Percentiles rank a stretch among this genome's conserved stretches.
phyloP scores from a whole-genome alignment of 64 coral and sea anemone species.

The Dendrophyllia cribrosa region DNA sequence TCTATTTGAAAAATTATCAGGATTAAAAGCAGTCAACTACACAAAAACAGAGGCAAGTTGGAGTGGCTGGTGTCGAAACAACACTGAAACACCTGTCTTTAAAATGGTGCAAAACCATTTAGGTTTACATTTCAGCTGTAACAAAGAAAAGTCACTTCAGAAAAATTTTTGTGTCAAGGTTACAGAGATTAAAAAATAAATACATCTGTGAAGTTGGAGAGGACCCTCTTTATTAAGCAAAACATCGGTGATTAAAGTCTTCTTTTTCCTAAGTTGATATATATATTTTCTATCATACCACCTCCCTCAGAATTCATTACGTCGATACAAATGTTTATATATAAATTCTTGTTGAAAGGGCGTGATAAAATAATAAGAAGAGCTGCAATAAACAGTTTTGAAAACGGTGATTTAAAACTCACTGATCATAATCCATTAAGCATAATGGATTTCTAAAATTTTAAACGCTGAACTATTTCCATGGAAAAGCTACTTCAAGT shows the following conservation, averaged over 20 bases:
- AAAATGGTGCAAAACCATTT: constrained; percentile 21
- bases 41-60: constrained; percentile 35
- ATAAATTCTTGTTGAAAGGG: constrained; percentile 19
- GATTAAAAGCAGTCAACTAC: constrained; percentile 20
- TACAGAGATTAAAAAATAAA: neutral
- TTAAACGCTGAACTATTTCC: neutral
- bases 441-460: constrained; percentile 11
- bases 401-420: constrained; percentile 17
- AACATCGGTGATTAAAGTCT: constrained; percentile 15
- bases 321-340: neutral
- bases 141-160: neutral
- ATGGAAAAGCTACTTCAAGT: constrained; percentile 22
- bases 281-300: constrained; percentile 24
- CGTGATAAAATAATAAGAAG: constrained; percentile 18
- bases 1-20: constrained; percentile 28
- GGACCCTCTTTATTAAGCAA: neutral
- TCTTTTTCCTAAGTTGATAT: constrained; percentile 6
- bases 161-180: neutral
- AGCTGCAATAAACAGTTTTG: constrained; percentile 19
- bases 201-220: neutral
- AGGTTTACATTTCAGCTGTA: constrained; percentile 3
- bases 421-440: constrained; percentile 33
- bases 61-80: neutral
- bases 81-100: neutral
- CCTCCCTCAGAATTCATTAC: neutral